These are phyloP conservation scores for Redunca redunca DNA, from an alignment of 2,113 vertebrate genomes.

Conservation along the genomic window DNA sequence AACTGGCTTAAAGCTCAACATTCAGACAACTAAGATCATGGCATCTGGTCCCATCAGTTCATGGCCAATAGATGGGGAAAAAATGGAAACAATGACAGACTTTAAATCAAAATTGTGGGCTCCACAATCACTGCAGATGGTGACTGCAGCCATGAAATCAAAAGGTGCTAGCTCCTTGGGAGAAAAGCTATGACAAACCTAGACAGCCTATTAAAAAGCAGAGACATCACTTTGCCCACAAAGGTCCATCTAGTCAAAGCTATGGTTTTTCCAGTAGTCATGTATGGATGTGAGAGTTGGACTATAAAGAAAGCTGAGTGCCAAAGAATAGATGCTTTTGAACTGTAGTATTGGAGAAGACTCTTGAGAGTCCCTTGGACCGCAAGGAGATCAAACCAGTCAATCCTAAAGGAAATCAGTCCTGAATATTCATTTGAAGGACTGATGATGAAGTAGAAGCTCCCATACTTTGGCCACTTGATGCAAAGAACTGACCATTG, in stretches of 20 bases:
- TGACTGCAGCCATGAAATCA: not conserved
- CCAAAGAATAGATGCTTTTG: not conserved
- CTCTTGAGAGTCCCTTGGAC: not conserved
- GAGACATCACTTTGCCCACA: not conserved
- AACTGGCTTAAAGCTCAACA: not conserved
- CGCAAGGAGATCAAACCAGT: not conserved
- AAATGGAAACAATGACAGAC: not conserved
- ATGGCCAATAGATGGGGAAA: not conserved
- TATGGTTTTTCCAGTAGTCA: not conserved
- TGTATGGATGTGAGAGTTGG: not conserved
- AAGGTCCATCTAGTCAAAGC: not conserved
- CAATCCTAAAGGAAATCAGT: not conserved
- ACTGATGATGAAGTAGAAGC: not conserved
- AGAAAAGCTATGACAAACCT: not conserved
- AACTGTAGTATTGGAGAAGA: not conserved
- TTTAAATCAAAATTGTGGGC: not conserved
- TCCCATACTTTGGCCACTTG: not conserved
- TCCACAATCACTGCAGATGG: not conserved
- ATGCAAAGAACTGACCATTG: not conserved
- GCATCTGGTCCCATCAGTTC: not conserved
- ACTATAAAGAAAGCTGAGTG: not conserved
- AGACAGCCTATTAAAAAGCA: not conserved
- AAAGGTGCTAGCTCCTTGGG: not conserved
- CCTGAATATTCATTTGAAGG: not conserved
- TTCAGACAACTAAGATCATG: not conserved